Evolutionary conservation across 2,797 vertebrate genomes (phyloP), one percentile per base, ranked within the genome.

Genomic region (Hyperoplus lanceolatus): DNA sequence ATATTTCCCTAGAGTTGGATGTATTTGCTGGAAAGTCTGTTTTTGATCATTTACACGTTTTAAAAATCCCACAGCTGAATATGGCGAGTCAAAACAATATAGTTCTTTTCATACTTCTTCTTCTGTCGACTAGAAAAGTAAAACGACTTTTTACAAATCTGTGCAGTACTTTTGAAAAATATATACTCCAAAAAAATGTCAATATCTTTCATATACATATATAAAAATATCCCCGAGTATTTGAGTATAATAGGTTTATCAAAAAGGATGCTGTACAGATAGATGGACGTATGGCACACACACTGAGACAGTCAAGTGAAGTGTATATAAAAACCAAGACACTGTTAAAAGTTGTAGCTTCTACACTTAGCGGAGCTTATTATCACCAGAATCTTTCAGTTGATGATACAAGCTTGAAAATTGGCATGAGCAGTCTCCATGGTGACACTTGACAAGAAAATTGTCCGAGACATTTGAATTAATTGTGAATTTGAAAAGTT

Each of bases 131-230:
- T 93, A 95, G 75, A 95, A 95, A 95, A 94, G 90, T 94, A 93
- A 93, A 93, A 90, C 55, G 63, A 88, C 83, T 91, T 88, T 94
- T 88, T 94, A 93, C 78, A 96, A 95, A 95, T 94, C 87, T 92
- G 89, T 80, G 81, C 49, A 11, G 85, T 93, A 81, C 76, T 81
- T 29, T 29, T 29, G 29, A 29, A 29, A 93, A 95, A 95, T 95
- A 95, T 95, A 95, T 87, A 94, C 79, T 93, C 77, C 84, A 90
- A 91, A 93, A 92, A 84, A 92, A 84, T 75, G 75, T 72, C 64
- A 57, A 86, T 85, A 87, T 82, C 72, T 89, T 72, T 89, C 73
- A 71, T 70, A 87, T 71, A 58, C 87, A 82, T 93, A 85, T 29
- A 29, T 29, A 90, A 93, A 94, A 93, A 83, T 90, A 86, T 93